Evolutionary conservation across 1,140 invertebrate species (phyloP), one percentile per base, ranked within the genome.

Genomic region (Drosophila paulistorum): DNA sequence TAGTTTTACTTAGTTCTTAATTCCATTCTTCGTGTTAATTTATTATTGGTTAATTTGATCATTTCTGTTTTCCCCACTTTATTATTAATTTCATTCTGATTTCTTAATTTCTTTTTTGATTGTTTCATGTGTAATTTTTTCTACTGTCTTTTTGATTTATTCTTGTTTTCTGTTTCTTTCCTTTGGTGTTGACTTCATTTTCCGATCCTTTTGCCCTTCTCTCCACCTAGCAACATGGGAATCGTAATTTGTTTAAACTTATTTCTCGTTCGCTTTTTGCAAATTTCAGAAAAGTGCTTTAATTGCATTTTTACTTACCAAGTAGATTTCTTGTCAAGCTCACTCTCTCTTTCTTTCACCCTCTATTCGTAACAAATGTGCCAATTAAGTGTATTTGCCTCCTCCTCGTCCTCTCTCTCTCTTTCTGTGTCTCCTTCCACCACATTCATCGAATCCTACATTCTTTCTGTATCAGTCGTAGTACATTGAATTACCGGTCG

Each of bases 401-500:
- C 17, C 9, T 23, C 3, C 17, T 10, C 14, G 7, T 48, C 14
- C 20, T 3, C 3, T 48, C 13, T 9, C 14, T 3, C 45, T 20
- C 17, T 11, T 37, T 13, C 37, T 39, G 10, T 39, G 11, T 37
- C 7, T 37, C 35, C 37, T 39, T 13, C 37, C 11, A 39, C 11
- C 10, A 14, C 33, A 39, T 59, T 37, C 57, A 59, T 37, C 10
- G 57, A 37, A 33, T 37, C 9, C 14, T 58, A 33, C 55, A 26
- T 3, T 58, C 57, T 3, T 51, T 51, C 57, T 37, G 14, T 37
- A 59, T 33, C 11, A 59, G 9, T 59, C 14, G 5, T 59, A 37
- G 59, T 41, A 65, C 76, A 86, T 87, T 69, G 81, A 87, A 83
- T 83, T 83, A 83, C 79, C 83, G 76, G 65, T 68, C 77, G 84